Conservation (phyloP, 2,797 vertebrate species). For the Aplochiton taeniatus region DNA sequence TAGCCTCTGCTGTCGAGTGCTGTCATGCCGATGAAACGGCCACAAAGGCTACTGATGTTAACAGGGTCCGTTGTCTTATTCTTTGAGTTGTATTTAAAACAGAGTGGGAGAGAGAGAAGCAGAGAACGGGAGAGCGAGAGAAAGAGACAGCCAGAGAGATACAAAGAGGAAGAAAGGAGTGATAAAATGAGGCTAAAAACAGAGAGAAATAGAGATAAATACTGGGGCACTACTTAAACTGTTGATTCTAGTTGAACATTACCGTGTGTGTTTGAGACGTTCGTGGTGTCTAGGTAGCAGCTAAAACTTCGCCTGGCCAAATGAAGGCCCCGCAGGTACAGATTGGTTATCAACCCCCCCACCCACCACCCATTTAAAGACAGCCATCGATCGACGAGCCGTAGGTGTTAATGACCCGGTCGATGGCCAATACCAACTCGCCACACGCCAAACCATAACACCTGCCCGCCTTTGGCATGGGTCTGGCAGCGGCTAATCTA, state of each 20-base stretch:
- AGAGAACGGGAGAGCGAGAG: neutral
- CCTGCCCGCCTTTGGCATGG: no score
- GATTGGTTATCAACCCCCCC: neutral
- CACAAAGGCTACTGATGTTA: no score
- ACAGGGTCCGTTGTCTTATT: no score
- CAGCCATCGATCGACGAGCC: neutral
- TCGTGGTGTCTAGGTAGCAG: neutral
- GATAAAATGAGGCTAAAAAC: constrained; percentile 4
- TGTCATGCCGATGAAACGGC: no score
- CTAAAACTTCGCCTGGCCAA: neutral
- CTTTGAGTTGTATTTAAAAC: no score
- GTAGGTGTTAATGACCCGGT: constrained; percentile 18
- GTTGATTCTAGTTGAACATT: neutral
- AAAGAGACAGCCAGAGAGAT: constrained; percentile 13
- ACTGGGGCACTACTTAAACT: no score
- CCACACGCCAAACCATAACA: neutral
- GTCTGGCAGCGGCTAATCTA: no score
- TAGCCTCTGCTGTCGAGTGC: neutral
- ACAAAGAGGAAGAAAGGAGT: neutral
- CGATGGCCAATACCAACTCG: neutral
- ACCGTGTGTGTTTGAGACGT: neutral
- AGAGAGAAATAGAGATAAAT: neutral
- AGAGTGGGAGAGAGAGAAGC: no score
- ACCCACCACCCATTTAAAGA: neutral
- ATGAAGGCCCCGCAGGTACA: neutral